Evolutionary conservation across 2,113 vertebrate species (phyloP), one percentile per base, ranked within the genome.

Genomic region (Pseudonaja textilis): DNA sequence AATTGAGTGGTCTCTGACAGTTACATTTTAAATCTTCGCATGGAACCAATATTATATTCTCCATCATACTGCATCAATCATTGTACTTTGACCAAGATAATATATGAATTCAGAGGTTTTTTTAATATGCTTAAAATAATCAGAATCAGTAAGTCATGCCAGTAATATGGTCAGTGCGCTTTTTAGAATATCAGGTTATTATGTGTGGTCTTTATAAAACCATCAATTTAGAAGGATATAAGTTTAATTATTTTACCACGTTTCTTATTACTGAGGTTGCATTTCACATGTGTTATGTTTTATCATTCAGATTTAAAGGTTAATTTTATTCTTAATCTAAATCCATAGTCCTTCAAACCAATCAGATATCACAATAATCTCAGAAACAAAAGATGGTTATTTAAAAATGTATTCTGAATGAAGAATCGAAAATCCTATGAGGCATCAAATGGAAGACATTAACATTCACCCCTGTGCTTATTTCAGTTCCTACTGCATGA

Each of bases 291-390:
- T 57, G 95, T 96, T 96, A 93, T 96, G 94, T 95, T 96, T 94
- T 96, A 92, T 92, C 94, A 93, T 94, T 97, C 93, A 93, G 87
- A 91, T 96, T 96, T 95, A 92, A 96, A 97, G 94, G 94, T 96
- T 96, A 96, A 94, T 96, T 92, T 94, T 95, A 69, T 95, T 96
- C 96, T 89, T 95, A 91, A 96, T 92, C 39, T 87, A 94, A 92
- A 88, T 97, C 93, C 93, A 69, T 96, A 97, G 95, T 94, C 93
- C 90, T 95, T 97, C 93, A 96, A 96, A 96, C 64, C 93, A 93
- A 94, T 92, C 96, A 95, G 96, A 95, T 94, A 93, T 95, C 96
- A 94, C 93, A 93, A 87, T 95, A 96, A 96, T 96, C 96, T 69
- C 92, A 94, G 96, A 96, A 93, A 96, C 86, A 94, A 94, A 93